Conservation (phyloP, 2,113 vertebrate species). For the Lycocorax pyrrhopterus region DNA sequence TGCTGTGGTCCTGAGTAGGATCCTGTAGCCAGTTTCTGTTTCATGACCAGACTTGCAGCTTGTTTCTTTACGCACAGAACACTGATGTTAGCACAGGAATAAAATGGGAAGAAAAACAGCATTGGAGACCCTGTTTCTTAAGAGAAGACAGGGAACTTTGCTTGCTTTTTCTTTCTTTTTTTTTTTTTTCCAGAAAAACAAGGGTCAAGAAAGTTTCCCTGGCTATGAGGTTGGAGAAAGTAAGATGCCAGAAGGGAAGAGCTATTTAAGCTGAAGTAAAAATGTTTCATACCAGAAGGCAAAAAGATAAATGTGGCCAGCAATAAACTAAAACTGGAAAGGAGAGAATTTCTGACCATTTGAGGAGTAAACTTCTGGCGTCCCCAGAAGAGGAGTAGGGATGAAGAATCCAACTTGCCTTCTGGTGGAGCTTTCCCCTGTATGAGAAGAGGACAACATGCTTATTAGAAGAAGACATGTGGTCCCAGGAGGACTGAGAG, state of each 20-base stretch:
- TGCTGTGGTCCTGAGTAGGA: background rate
- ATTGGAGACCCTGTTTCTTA: background rate
- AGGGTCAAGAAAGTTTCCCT: background rate
- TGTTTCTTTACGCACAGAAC: background rate
- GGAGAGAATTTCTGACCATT: background rate
- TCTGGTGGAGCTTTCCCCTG: background rate
- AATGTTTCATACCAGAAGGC: slow-evolving; percentile 10
- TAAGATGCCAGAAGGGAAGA: background rate
- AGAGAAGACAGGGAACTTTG: background rate
- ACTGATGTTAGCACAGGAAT: background rate
- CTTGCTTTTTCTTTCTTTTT: background rate
- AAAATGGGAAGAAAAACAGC: background rate
- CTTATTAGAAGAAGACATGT: background rate
- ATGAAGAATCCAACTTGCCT: background rate
- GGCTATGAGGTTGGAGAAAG: background rate
- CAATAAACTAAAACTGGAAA: slow-evolving; percentile 14
- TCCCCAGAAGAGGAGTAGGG: background rate
- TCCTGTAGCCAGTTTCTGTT: background rate
- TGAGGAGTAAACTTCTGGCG: background rate
- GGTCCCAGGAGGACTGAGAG: background rate
- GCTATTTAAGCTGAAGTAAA: background rate
- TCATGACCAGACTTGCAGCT: background rate
- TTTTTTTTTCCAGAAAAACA: background rate
- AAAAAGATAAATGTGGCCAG: background rate
- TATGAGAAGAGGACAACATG: background rate